Evolutionary conservation across 2,797 vertebrate genomes (phyloP), one percentile per base, ranked within the genome.

Genomic region (Gobio occitaniae): DNA sequence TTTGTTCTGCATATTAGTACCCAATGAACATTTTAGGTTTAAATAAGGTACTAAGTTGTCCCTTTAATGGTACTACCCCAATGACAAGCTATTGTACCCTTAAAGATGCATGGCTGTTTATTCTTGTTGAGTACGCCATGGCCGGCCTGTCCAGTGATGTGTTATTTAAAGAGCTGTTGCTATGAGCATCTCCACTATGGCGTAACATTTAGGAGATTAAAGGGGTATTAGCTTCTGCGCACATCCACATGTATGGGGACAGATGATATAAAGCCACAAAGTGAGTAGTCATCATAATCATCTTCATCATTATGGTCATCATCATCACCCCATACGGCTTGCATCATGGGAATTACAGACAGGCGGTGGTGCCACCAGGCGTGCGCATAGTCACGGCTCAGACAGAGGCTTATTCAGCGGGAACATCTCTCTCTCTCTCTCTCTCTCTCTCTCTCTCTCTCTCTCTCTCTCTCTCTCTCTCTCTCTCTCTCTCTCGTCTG

Each of bases 141-240:
- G n/a, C 21, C 16, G 25, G 32, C 15, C 16, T 77, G 76, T 80
- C 56, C 68, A 25, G 83, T 86, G 84, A 77, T 66, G 56, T 84
- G 80, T 88, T 87, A 79, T 88, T 85, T 88, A 79, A 87, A 84
- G 85, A 78, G 71, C 85, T 71, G 54, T 72, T 77, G 75, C 86
- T 85, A 84, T 82, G n/a, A 84, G 76, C 61, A 87, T 90, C 91
- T 90, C 81, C 88, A 86, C 87, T 88, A 92, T 89, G 84, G 84
- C 72, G 83, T 91, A 91, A 90, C 88, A 91, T 91, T 94, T 93
- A 94, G 90, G 88, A 92, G 94, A 95, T 95, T 95, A 95, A 92
- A 92, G 36, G 87, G 93, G 94, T 93, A 94, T 95, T 94, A 95
- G 93, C 92, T 87, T 72, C 77, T 54, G 70, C 74, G 50, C 81